These are phyloP conservation scores for Nephrotoma guestfalica DNA, from an alignment of 2,888 invertebrate species.

Conservation along the genomic window DNA sequence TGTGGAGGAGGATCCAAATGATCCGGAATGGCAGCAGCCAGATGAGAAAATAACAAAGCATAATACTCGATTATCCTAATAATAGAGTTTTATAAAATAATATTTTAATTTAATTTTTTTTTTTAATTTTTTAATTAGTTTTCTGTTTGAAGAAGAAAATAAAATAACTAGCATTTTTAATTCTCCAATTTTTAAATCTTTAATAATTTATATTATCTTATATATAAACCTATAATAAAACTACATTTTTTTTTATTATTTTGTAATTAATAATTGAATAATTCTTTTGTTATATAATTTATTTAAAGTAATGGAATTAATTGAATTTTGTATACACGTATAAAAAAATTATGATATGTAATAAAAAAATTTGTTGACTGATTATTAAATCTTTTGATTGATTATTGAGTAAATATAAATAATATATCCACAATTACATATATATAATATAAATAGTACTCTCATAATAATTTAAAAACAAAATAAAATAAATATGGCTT, in stretches of 20 bases:
- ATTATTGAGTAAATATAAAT: not conserved
- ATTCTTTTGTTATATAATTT: not conserved
- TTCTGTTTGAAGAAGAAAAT: constrained; percentile 1
- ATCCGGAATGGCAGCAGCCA: constrained; percentile 57
- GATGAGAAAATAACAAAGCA: not conserved
- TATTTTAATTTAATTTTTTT: not conserved
- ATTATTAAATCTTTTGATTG: too few species aligned
- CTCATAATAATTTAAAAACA: not conserved
- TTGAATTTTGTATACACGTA: not conserved
- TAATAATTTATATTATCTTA: not conserved
- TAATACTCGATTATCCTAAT: not conserved
- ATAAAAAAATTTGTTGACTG: not conserved
- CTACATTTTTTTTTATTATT: not conserved
- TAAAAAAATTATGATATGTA: not conserved
- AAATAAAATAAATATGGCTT: not conserved
- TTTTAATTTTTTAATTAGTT: constrained; percentile 4
- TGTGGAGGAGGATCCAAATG: constrained; percentile 70
- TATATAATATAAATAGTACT: not conserved
- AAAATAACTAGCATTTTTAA: not conserved
- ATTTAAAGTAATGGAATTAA: not conserved
- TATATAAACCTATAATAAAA: not conserved
- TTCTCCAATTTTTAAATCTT: not conserved
- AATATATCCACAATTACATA: not conserved
- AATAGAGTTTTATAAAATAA: not conserved
- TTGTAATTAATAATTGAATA: not conserved